Base-by-base conservation (phyloP, 2,888 invertebrate genomes). In the Xiphydria camelus region DNA sequence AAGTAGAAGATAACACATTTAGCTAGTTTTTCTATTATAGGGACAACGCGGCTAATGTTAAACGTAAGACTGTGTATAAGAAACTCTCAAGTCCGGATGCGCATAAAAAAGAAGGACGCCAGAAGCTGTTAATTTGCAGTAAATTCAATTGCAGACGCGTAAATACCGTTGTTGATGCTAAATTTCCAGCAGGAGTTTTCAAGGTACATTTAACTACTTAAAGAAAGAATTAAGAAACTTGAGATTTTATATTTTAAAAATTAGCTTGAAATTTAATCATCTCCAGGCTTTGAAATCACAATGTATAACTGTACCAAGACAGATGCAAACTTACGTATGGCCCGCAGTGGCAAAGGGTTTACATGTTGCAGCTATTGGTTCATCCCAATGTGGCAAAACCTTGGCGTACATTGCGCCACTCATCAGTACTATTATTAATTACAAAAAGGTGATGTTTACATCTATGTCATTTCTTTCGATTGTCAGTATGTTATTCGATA, bases 281-380 rank as follows among this genome's bases (percentile, higher is more conserved):
- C 48, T 53, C 32, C 4, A 31, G 33, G 57, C 34, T 1, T 58
- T 82, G 1, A 65, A 60, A 43, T 74, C 70, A 19, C 68, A 79
- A 68, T 55, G 58, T 0, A 61, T 81, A 0, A 67, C 65, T 3
- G 63, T 64, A 1, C 79, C 83, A 0, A 79, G 77, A 66, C 77
- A 78, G 26, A 76, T 88, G 20, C 90, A 91, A 62, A 80, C 82
- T 0, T 84, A 86, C 40, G 79, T 83, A 0, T 91, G 90, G 89
- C 82, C 84, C 1, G 82, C 84, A 2, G 78, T 89, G 32, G 73
- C 84, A 29, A 78, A 85, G 23, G 84, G 85, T 0, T 79, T 83
- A 35, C 84, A 87, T 51, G 75, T 86, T 1, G 80, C 87, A 38
- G 79, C 87, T 47, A 77, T 91, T 1, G 81, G 84, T 47, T 78